A percentile compares a stretch with the other conserved stretches of the same genome.
Evolutionary conservation across 2,113 vertebrate species (phyloP).

Genomic region (Caloenas nicobarica): DNA sequence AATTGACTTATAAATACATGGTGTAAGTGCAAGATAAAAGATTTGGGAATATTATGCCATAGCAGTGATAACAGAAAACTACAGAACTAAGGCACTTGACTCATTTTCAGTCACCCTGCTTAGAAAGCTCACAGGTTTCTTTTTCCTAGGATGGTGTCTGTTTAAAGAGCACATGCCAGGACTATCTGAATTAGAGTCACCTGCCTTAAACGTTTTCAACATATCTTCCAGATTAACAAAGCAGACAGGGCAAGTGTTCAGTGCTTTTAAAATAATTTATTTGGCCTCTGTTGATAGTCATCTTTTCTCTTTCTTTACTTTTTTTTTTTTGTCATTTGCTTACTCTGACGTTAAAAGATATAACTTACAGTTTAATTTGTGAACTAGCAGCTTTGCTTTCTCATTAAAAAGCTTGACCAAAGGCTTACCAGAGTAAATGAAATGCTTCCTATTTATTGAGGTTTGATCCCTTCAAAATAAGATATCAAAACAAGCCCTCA

Average conservation of each 20-base stretch:
- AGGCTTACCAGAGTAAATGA: not conserved
- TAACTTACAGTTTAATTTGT: not conserved
- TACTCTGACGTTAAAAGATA: not conserved
- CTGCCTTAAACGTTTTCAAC: slow-evolving; percentile 1
- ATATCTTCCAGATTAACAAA: not conserved
- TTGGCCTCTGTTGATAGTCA: not conserved
- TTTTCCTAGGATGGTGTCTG: not conserved
- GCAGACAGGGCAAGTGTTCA: not conserved
- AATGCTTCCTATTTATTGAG: not conserved
- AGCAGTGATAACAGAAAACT: not conserved
- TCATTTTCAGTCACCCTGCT: not conserved
- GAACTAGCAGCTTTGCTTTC: not conserved
- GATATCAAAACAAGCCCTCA: not conserved
- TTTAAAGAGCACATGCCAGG: not conserved
- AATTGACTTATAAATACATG: not conserved
- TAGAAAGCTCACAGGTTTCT: not conserved
- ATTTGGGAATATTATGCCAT: not conserved
- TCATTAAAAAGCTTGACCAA: not conserved
- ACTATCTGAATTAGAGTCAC: not conserved
- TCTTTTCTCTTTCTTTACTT: not conserved
- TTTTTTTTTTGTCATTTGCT: not conserved
- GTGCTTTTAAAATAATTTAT: not conserved
- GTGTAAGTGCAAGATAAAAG: not conserved
- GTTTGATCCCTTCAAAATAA: not conserved
- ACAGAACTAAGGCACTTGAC: not conserved